A percentile compares a stretch with the other conserved stretches of the same genome.
Conservation (phyloP, 2,113 vertebrate genomes). For the Petroica traversi region DNA sequence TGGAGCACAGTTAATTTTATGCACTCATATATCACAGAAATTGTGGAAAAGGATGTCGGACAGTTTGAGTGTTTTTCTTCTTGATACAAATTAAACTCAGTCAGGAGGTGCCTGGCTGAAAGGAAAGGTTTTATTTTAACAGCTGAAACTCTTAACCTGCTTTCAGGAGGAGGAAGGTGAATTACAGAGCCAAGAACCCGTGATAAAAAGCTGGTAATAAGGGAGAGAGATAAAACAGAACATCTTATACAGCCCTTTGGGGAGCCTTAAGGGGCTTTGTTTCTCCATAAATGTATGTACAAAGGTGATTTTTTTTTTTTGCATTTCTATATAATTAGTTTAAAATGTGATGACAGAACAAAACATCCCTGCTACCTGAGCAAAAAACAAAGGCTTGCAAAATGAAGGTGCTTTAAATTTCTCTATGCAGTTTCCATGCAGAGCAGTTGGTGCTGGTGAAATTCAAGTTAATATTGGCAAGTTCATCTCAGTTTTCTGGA, state of each 20-base stretch:
- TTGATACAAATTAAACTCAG: neutral
- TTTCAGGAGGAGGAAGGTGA: neutral
- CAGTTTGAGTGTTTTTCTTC: neutral
- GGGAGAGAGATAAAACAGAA: neutral
- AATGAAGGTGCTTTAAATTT: neutral
- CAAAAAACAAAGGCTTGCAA: neutral
- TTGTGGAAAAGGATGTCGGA: neutral
- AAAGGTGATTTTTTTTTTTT: neutral
- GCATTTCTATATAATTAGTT: neutral
- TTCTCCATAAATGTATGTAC: neutral
- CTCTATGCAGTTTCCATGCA: neutral
- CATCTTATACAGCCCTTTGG: neutral
- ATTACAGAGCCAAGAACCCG: neutral
- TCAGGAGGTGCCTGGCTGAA: neutral
- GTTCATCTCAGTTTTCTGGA: neutral
- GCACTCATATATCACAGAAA: neutral
- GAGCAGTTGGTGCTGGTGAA: neutral
- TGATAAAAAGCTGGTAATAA: neutral
- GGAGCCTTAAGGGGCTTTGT: neutral
- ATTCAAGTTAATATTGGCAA: neutral
- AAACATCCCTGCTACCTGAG: neutral
- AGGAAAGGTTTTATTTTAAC: slow-evolving; percentile 3
- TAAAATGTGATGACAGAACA: neutral
- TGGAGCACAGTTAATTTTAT: neutral
- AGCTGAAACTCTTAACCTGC: neutral